Evolutionary conservation across 2,888 invertebrate genomes (phyloP), one percentile per base, ranked within the genome.

Genomic region (Thymelicus sylvestris): DNA sequence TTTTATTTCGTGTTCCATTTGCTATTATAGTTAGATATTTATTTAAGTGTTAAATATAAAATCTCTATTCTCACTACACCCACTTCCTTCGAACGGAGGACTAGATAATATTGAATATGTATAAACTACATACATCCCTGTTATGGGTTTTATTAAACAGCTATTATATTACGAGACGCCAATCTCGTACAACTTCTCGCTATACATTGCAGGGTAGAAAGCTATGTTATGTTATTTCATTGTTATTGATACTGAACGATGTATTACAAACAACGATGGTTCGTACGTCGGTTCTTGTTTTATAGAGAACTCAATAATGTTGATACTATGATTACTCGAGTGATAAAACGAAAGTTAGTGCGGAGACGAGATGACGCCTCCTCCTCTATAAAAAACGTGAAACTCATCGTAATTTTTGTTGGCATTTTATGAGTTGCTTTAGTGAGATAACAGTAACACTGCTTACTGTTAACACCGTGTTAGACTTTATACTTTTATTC

Each of bases 401-500:
- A 83, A 83, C 77, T 66, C 71, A 74, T 74, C 78, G 80, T 83
- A 82, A 84, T 84, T 83, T 82, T 81, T 80, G 79, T 79, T 75
- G 78, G 71, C 78, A 78, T 79, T 81, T 85, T 76, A 85, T 82
- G 78, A 79, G 76, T 78, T 77, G 77, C 79, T 83, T 84, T 41
- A 60, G n/a, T 41, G 41, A 15, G n/a, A 41, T 39, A 59, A 59
- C 59, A 59, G n/a, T n/a, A n/a, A n/a, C n/a, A n/a, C n/a, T n/a
- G n/a, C n/a, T n/a, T n/a, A n/a, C n/a, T n/a, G n/a, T n/a, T 39
- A 59, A 59, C 59, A 59, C 39, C 59, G 0, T 55, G 12, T 55
- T 6, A 55, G 12, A 31, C 55, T 55, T 55, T 10, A 55, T 55
- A 10, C 15, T 8, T 52, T 31, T 31, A 31, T 31, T 31, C 31